Evolutionary conservation across 2,888 invertebrate species (phyloP).

Genomic region (Tetanocera ferruginea): DNA sequence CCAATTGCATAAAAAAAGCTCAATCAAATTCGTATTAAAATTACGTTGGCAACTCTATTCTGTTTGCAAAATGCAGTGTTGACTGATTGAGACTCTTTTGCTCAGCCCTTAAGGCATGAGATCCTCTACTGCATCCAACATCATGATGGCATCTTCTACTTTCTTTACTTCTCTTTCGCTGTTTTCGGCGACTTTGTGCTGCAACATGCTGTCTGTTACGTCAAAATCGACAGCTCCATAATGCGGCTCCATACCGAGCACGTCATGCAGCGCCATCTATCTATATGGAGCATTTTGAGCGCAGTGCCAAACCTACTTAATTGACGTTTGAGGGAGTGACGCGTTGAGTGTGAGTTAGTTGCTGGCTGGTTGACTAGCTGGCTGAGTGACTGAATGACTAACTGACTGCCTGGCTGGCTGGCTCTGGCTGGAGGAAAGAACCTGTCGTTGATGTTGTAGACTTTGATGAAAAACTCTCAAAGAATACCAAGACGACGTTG

Average conservation of each 20-base stretch:
- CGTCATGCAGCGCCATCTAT: slow-evolving; percentile 13
- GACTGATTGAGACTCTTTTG: not conserved
- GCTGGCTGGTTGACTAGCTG: not conserved
- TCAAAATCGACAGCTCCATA: slow-evolving; percentile 50
- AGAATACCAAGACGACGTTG: not conserved
- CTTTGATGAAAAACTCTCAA: not conserved
- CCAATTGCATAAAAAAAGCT: too few relatives aligned
- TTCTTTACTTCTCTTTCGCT: not conserved
- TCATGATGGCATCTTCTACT: not conserved
- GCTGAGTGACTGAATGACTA: not conserved
- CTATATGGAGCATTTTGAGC: not conserved
- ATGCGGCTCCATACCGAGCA: not conserved
- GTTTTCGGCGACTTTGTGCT: not conserved
- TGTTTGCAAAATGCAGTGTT: not conserved
- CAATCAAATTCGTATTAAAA: not conserved
- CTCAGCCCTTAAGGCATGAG: not conserved
- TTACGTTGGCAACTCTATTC: slow-evolving; percentile 1
- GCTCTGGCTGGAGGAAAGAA: slow-evolving; percentile 1
- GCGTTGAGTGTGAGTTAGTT: slow-evolving; percentile 45
- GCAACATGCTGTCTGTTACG: slow-evolving; percentile 13
- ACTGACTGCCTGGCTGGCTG: not conserved
- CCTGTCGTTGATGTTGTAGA: slow-evolving; percentile 24
- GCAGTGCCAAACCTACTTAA: not conserved
- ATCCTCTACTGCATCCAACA: not conserved
- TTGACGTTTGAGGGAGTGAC: slow-evolving; percentile 53